Base-by-base conservation (phyloP, 2,888 invertebrate species). In the Apomyelois bistriatella region DNA sequence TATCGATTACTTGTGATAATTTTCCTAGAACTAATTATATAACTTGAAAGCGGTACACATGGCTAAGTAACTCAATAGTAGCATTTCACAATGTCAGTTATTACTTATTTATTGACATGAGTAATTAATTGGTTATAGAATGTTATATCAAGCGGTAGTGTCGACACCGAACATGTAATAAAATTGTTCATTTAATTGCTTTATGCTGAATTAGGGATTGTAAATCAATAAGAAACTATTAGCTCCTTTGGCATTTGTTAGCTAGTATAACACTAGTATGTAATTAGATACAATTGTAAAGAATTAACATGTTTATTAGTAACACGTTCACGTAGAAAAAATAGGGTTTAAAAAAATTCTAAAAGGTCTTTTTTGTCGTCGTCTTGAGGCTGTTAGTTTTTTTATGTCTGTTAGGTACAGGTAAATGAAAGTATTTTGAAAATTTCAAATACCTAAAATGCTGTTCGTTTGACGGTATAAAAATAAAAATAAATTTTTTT, bases 51-150 rank as follows among this genome's bases (percentile, higher is more conserved):
- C 30, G 13, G 43, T 30, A 12, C 43, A 43, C 30, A 43, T 43
- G 43, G 13, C 30, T 28, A n/a, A 41, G 41, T 41, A 17, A 22
- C 41, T 41, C n/a, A 17, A 41, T 12, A 43, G 22, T 28, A 16
- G 13, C 43, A 28, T 43, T 43, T 30, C 43, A 8, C 43, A 43
- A 43, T 30, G 28, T 12, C 43, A 28, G 13, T 43, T 8, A 30
- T 42, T 13, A 43, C n/a, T 6, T 43, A 30, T 43, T 30, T 43
- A 30, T 30, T 30, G 43, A 13, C 15, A 30, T 30, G 13, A 43
- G 46, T 15, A 46, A 46, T 46, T 46, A 46, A 46, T 46, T 46
- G 16, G 46, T 32, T 43, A 10, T 46, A 32, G 32, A 15, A 32
- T 10, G 46, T 13, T 15, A 32, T 46, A 32, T n/a, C 17, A 41